Base-by-base conservation (phyloP, 2,888 invertebrate genomes). In the Dimorphilus gyrociliatus region DNA sequence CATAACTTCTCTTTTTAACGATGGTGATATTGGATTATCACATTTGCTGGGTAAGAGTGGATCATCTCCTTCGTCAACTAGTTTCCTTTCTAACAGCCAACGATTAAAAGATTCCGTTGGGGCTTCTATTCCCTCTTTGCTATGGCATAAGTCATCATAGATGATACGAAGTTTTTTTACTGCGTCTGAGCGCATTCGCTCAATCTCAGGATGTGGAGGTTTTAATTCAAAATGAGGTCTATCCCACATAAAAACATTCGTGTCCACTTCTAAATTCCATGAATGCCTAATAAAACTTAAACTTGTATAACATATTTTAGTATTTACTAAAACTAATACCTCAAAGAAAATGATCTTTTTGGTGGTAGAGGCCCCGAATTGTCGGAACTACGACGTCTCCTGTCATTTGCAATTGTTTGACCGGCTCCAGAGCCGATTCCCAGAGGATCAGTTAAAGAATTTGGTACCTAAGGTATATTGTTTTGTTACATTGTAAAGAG, bases 1-100 rank as follows among this genome's bases (percentile, higher is more conserved):
- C 85, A 92, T 88, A 31, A 92, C 85, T 67, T 92, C 92, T 41
- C 84, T 76, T 65, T 86, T 86, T 88, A 92, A 86, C 2, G 81
- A 79, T 55, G 76, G 73, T 4, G 90, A 90, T 47, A 92, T 78
- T 65, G 88, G 88, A 2, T 82, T 80, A 45, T 76, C 74, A 64
- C 90, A 90, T 57, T 77, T 77, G 60, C 84, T 84, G 5, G 92
- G 90, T 29, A 92, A 66, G 29, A 92, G 63, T 0, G 90, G 82
- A 66, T 92, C 92, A 33, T 74, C 75, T 2, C 90, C 90, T 51
- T 73, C 75, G 56, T 86, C 85, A 43, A 78, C 73, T 0, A 86
- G 80, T 67, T 88, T 88, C 23, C 90, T 72, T 62, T 92, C 92
- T 75, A 92, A 78, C 31, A 92, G 63, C 92, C 92, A 94, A 23